Evolutionary conservation across 2,113 vertebrate genomes (phyloP).

Genomic region (Rhipidura dahli): DNA sequence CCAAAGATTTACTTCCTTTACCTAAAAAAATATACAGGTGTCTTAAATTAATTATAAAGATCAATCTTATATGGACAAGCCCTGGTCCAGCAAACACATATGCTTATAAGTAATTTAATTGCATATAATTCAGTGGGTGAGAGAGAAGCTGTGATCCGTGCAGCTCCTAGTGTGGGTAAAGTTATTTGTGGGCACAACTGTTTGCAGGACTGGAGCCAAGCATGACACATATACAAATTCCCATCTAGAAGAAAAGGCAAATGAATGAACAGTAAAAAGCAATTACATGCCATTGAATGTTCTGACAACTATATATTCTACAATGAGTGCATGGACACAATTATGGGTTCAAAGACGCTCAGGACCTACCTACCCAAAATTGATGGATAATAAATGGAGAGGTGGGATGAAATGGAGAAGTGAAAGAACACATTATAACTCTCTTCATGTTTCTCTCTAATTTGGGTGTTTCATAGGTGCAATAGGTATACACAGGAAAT

Average conservation of each 20-base stretch:
- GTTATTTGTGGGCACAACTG: slow-evolving; percentile 25
- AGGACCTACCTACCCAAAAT: not conserved
- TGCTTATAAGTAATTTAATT: not conserved
- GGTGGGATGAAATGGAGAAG: not conserved
- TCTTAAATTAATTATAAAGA: not conserved
- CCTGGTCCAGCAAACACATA: slow-evolving; percentile 12
- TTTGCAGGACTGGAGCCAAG: slow-evolving; percentile 47
- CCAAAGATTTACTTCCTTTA: not conserved
- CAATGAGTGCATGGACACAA: not conserved
- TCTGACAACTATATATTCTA: not conserved
- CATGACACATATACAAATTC: slow-evolving; percentile 27
- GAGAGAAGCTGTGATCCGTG: slow-evolving; percentile 17
- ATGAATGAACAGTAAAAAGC: slow-evolving; percentile 7
- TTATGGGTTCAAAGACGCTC: not conserved
- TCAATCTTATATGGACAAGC: not conserved
- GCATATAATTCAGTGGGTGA: slow-evolving; percentile 35
- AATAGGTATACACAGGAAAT: not conserved
- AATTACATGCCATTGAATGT: not conserved
- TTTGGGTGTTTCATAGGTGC: not conserved
- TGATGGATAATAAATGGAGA: not conserved
- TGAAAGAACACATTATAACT: not conserved
- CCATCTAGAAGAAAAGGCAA: slow-evolving; percentile 30
- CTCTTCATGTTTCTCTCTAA: not conserved
- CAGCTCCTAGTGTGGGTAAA: not conserved
- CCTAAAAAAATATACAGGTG: not conserved